Conservation (phyloP, 2,888 invertebrate species). For the Fragum whitleyi region DNA sequence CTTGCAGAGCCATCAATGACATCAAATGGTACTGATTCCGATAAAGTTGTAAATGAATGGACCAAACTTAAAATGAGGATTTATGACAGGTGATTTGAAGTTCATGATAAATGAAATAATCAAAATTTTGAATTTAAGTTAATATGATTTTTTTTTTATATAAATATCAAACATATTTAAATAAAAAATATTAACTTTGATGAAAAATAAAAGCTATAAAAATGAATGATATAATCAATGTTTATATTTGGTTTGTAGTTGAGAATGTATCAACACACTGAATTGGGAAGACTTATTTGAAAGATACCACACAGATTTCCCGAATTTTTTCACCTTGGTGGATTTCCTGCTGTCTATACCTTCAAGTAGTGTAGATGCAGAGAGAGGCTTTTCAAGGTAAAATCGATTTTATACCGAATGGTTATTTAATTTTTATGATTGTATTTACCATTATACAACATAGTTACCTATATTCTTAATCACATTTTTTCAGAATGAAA, state of each 20-base stretch:
- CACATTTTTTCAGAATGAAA: constrained; percentile 11
- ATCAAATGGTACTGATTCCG: too few relatives aligned
- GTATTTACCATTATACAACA: neutral
- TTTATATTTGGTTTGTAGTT: neutral
- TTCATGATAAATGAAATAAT: too few relatives aligned
- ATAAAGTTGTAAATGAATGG: neutral
- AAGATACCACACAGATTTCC: neutral
- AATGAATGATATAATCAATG: too few relatives aligned
- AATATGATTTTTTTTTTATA: too few relatives aligned
- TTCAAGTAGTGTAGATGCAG: constrained; percentile 43
- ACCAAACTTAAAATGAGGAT: neutral
- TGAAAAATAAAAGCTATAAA: too few relatives aligned
- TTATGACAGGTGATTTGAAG: too few relatives aligned
- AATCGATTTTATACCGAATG: neutral
- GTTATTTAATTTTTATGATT: neutral
- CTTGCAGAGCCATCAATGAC: neutral
- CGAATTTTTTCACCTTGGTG: constrained; percentile 34
- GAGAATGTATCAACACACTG: neutral
- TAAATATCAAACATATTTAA: too few relatives aligned
- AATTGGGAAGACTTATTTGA: neutral
- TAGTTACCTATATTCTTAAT: neutral
- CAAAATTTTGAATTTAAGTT: too few relatives aligned
- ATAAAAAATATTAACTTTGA: too few relatives aligned
- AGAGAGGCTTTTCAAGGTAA: constrained; percentile 51
- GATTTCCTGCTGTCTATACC: constrained; percentile 28